Base-by-base conservation (phyloP, 2,113 vertebrate genomes). In the Colistium nudipinnis region DNA sequence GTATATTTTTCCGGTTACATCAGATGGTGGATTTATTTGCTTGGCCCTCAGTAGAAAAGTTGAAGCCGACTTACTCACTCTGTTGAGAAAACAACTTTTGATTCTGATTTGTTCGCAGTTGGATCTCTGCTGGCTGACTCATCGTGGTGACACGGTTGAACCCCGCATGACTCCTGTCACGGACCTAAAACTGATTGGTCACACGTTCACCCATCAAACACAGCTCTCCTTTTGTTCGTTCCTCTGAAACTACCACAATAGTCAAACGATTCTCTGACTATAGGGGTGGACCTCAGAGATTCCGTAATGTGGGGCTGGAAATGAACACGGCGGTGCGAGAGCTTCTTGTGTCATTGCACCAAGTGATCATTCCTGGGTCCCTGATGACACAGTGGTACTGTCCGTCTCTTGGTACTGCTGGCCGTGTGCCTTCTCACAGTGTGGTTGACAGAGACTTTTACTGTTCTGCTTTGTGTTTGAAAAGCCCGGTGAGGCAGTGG, bases 381-480 rank as follows among this genome's bases (percentile, higher is more conserved):
- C 31, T 25, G 47, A 56, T 39, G 64, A 69, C 44, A 62, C 52
- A 56, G 0, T 39, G 74, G 38, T 67, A 28, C 39, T 41, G 49
- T 48, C 39, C 4, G 68, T 59, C 22, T 80, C 62, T 74, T 71
- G 67, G 57, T 72, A 25, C 36, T 19, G 20, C 62, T 57, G 55
- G 60, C 66, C 36, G 41, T 38, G 24, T 53, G 53, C 64, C 56
- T 43, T 48, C 52, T 77, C 65, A 38, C 61, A 45, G 16, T 67
- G 62, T 45, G 54, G 38, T 12, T 81, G 69, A 76, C 60, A 64
- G 62, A 76, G 64, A 76, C n/a, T 41, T 85, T 87, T 74, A 81
- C 62, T 76, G 69, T 78, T 60, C 63, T 80, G 61, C 60, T 77
- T 70, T 82, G 77, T 83, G 70, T 89, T 86, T 66, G 70, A 71